Conservation (phyloP, 35 echinoderm and acorn worm genomes). For the Apostichopus parvimensis region DNA sequence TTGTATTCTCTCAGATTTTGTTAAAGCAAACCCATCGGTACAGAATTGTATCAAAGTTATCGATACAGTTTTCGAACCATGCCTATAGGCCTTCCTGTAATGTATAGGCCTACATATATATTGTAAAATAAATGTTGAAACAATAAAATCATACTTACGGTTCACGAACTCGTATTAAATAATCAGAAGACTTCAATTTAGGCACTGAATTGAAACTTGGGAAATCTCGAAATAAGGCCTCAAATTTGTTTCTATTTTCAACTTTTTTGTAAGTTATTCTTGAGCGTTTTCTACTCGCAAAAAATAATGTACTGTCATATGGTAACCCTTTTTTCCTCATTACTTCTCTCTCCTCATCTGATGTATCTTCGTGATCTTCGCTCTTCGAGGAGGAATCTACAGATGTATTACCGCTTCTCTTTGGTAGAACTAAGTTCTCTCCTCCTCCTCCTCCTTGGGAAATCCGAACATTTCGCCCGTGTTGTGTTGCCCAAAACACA, state of each 20-base stretch:
- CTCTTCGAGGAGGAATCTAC: not conserved
- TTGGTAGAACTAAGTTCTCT: not conserved
- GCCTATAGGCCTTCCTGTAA: no score
- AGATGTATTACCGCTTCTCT: constrained; percentile 17
- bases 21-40: no score
- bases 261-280: constrained; percentile 38
- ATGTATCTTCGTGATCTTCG: constrained; percentile 4
- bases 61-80: no score
- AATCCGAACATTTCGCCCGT: not conserved
- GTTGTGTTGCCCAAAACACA: not conserved
- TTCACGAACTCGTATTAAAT: constrained; percentile 9
- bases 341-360: not conserved
- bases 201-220: not conserved
- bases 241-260: constrained; percentile 35
- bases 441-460: not conserved
- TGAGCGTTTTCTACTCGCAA: not conserved
- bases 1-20: no score
- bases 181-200: not conserved
- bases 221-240: constrained; percentile 48
- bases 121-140: no score
- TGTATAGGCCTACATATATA: no score
- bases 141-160: constrained; percentile 15
- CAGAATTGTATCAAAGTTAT: no score
- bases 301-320: constrained; percentile 31
- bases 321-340: constrained; percentile 20